Percentiles rank a stretch among this genome's conserved stretches.
Conservation (phyloP, 2,113 vertebrate genomes). For the Gallinago undulata region DNA sequence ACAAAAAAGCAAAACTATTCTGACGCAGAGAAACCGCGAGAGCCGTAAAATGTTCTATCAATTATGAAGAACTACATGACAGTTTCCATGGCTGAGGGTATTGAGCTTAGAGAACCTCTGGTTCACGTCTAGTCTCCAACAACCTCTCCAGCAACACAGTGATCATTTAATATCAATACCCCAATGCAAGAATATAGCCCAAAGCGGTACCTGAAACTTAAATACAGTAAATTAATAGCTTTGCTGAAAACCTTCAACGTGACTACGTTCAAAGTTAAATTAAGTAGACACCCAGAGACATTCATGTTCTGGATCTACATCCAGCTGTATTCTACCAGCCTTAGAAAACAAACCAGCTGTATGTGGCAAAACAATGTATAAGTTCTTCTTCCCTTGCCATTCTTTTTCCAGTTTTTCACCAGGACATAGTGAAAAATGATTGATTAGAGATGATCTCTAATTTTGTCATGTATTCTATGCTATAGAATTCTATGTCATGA, state of each 20-base stretch:
- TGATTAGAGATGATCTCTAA: too few relatives aligned
- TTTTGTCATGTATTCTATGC: background rate
- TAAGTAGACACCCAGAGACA: background rate
- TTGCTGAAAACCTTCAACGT: background rate
- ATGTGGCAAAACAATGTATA: background rate
- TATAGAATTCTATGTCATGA: too few relatives aligned
- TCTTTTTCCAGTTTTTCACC: background rate
- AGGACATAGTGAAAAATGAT: background rate
- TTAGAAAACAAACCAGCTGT: background rate
- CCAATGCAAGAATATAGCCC: background rate
- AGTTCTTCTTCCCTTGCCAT: background rate
- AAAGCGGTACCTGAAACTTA: background rate
- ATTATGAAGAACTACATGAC: background rate
- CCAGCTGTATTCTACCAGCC: background rate
- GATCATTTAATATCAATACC: background rate
- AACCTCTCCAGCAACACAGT: background rate
- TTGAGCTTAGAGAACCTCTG: background rate
- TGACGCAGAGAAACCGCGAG: background rate
- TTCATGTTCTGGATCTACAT: background rate
- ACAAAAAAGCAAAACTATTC: constrained; percentile 19
- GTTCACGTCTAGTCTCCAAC: background rate
- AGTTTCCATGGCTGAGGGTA: background rate
- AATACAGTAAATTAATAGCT: background rate
- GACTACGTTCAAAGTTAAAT: background rate
- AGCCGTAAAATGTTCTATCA: background rate